Percentiles rank a stretch among this genome's conserved stretches.
Evolutionary conservation across 1,140 invertebrate species (phyloP).

Genomic region (Oreohelix idahoensis): DNA sequence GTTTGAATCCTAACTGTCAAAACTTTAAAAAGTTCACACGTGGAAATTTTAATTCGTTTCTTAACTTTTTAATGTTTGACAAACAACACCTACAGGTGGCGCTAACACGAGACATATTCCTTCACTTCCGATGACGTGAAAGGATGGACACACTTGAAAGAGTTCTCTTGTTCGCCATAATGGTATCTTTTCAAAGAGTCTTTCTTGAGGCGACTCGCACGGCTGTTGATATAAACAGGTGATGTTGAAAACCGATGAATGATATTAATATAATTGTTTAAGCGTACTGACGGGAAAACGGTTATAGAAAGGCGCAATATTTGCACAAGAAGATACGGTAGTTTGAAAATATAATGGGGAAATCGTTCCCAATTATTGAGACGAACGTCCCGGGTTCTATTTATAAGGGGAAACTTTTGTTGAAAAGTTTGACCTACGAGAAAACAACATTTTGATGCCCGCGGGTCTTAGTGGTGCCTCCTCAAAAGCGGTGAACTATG

Average conservation of each 20-base stretch:
- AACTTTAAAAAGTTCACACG: neutral
- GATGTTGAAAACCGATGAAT: neutral
- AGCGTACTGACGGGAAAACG: neutral
- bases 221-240: neutral
- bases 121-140: neutral
- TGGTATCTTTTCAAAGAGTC: neutral
- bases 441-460: neutral
- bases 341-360: neutral
- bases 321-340: neutral
- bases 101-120: neutral
- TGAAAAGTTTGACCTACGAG: neutral
- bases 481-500: neutral
- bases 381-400: neutral
- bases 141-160: neutral
- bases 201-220: neutral
- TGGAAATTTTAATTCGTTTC: neutral
- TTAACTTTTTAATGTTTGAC: neutral
- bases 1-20: neutral
- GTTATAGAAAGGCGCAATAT: neutral
- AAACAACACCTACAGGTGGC: constrained; percentile 1
- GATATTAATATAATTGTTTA: constrained; percentile 16
- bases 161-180: neutral
- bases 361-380: neutral
- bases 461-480: neutral
- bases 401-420: neutral